phyloP scores from a whole-genome alignment of 2,888 invertebrate species.

The Drosophila mayaguana region DNA sequence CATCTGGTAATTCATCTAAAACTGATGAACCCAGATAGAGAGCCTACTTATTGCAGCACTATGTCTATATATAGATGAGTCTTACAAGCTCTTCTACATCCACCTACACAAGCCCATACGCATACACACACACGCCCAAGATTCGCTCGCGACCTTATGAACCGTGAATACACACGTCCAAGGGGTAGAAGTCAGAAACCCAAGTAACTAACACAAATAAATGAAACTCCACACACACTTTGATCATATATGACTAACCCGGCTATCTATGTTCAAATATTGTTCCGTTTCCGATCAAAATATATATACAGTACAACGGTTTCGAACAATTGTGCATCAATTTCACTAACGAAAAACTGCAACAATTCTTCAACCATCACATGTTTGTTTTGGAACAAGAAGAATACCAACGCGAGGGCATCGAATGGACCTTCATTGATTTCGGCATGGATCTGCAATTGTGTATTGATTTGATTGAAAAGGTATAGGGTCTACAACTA shows the following conservation, averaged over 20 bases:
- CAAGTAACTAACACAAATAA: conserved; percentile 64
- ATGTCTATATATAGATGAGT: conserved; percentile 8
- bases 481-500: conserved; percentile 86
- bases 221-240: conserved; percentile 12
- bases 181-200: conserved; percentile 32
- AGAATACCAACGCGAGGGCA: conserved; percentile 95
- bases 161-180: conserved; percentile 36
- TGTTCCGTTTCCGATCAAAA: conserved; percentile 82
- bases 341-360: conserved; percentile 96
- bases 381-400: conserved; percentile 98
- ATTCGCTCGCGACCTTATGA: conserved; percentile 29
- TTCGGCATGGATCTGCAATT: conserved; percentile 95
- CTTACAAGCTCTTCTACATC: conserved; percentile 32
- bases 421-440: conserved; percentile 97
- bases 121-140: conserved; percentile 9
- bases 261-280: conserved; percentile 60
- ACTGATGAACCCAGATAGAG: conserved; percentile 60
- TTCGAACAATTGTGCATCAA: conserved; percentile 98
- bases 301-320: conserved; percentile 90
- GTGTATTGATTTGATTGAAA: conserved; percentile 92
- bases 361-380: conserved; percentile 97
- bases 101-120: neutral
- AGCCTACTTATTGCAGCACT: conserved; percentile 53
- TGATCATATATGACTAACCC: conserved; percentile 50
- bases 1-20: conserved; percentile 61